Evolutionary conservation across 2,797 vertebrate genomes (phyloP), one percentile per base, ranked within the genome.

Genomic region (Scyliorhinus canicula): DNA sequence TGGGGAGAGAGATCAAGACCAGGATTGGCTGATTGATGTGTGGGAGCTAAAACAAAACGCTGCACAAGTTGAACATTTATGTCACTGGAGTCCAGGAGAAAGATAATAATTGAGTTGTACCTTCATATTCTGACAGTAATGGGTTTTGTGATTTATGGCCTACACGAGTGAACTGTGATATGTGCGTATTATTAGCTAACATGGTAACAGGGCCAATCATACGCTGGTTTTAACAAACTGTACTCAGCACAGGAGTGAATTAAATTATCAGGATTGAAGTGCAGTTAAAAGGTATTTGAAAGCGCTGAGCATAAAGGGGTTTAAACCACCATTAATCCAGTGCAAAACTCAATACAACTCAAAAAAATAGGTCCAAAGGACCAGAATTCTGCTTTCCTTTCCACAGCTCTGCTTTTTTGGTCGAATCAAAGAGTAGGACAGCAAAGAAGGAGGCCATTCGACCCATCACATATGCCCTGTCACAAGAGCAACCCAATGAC

Each of bases 81-180:
- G 52, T 91, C 88, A 91, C 57, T 91, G 88, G 63, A 69, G 67
- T 52, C 67, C 67, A 55, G 67, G 93, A 74, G 63, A 94, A 50
- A 35, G 47, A 71, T 71, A 94, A 94, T 94, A 94, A 94, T 94
- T 94, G 67, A 94, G 67, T 94, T 94, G 40, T 65, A 74, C 93
- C 93, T 74, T 94, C 50, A 35, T 74, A 94, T 74, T 94, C 50
- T 94, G 93, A 94, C 93, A 94, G 44, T 94, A 94, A 94, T 94
- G 67, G 67, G 50, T 71, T 94, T 94, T 9, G 47, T 94, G 93
- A 94, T 94, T 94, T 71, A 94, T 94, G 93, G 44, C 47, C 67
- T 71, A 21, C 67, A 93, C 14, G 28, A 63, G 11, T 65, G 52
- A 19, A 71, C 28, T 71, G 44, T 52, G 19, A 71, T 52, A 19